These are phyloP conservation scores for Pseudocheirus occidentalis DNA, from an alignment of 2,797 vertebrate species.

Conservation along the genomic window DNA sequence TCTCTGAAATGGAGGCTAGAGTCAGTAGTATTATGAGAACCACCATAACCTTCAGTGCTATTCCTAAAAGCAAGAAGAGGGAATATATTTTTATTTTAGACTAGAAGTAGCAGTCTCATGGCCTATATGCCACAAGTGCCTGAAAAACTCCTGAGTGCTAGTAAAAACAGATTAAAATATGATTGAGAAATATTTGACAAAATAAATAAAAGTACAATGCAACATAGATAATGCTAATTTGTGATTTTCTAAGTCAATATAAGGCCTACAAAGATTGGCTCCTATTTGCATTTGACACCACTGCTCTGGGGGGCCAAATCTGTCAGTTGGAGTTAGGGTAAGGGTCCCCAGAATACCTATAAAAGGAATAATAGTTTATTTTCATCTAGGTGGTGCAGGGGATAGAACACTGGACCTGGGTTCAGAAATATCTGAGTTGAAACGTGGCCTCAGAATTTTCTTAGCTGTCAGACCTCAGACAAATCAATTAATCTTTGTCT, in stretches of 20 bases:
- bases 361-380: not conserved
- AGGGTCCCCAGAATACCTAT: not conserved
- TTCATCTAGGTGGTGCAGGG: not conserved
- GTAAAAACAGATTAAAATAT: not conserved
- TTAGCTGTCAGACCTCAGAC: not conserved
- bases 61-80: not conserved
- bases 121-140: not conserved
- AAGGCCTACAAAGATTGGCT: not conserved
- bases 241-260: not conserved
- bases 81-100: not conserved
- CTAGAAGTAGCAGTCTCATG: not conserved
- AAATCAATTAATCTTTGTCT: not conserved
- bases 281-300: not conserved
- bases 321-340: not conserved
- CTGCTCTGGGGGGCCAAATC: not conserved
- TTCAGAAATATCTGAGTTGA: not conserved
- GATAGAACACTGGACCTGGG: not conserved
- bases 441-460: not conserved
- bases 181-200: not conserved
- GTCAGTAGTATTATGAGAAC: not conserved
- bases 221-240: not conserved
- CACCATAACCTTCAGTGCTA: not conserved
- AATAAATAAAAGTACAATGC: not conserved
- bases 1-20: not conserved
- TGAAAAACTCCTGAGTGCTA: not conserved